These are phyloP conservation scores for Pecten maximus DNA, from an alignment of 2,888 invertebrate genomes.

Conservation along the genomic window DNA sequence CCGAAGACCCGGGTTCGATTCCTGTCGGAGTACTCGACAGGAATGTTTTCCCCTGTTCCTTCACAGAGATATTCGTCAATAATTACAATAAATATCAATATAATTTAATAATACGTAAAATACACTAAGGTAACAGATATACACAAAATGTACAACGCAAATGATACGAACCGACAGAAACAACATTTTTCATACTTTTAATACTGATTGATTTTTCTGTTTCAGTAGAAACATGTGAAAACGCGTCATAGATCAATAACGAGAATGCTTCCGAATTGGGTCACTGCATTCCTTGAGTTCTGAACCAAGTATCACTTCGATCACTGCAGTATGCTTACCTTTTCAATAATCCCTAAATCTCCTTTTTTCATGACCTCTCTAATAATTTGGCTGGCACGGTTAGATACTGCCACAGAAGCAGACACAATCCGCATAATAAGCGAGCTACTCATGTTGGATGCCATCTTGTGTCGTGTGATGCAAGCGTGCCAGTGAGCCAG, in stretches of 20 bases:
- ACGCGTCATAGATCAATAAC: constrained; percentile 28
- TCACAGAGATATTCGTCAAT: no score
- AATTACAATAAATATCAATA: no score
- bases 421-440: constrained; percentile 89
- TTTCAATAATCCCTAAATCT: constrained; percentile 94
- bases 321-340: constrained; percentile 85
- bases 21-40: no score
- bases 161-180: no score
- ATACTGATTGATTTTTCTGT: not conserved
- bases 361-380: constrained; percentile 95
- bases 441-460: constrained; percentile 70
- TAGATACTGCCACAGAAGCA: constrained; percentile 90
- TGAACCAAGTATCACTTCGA: not conserved
- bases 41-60: no score
- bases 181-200: constrained; percentile 38
- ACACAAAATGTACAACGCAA: no score
- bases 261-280: not conserved
- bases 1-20: no score
- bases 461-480: constrained; percentile 35
- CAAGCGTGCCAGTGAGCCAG: not conserved
- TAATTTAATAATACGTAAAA: no score
- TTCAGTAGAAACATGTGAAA: not conserved
- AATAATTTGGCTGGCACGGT: constrained; percentile 93
- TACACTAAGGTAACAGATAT: not conserved
- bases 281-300: not conserved